A percentile compares a stretch with the other conserved stretches of the same genome.
Evolutionary conservation across 1,140 invertebrate species (phyloP).

Genomic region (Zaprionus vittiger): DNA sequence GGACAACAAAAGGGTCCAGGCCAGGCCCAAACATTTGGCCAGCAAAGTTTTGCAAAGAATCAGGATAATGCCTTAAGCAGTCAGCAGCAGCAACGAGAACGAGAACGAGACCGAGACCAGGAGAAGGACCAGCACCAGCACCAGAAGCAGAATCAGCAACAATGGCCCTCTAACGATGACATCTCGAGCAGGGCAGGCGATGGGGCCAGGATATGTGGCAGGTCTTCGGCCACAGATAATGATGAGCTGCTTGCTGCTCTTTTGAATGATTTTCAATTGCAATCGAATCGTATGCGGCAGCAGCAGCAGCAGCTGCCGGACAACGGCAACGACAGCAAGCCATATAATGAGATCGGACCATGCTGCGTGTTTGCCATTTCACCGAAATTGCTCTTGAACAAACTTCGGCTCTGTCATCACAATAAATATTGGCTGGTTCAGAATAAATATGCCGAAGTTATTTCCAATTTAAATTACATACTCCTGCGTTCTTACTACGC

Average conservation of each 20-base stretch:
- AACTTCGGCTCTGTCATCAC: constrained; percentile 81
- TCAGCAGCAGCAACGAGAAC: constrained; percentile 56
- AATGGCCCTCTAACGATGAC: constrained; percentile 77
- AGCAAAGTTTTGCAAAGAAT: constrained; percentile 78
- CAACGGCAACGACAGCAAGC: constrained; percentile 22
- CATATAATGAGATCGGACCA: constrained; percentile 63
- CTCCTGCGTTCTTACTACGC: constrained; percentile 73
- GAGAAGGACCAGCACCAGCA: background rate
- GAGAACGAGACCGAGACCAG: constrained; percentile 10
- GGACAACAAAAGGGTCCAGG: constrained; percentile 75
- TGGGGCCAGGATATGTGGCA: constrained; percentile 64
- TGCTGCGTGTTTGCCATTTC: constrained; percentile 79
- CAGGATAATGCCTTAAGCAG: constrained; percentile 83
- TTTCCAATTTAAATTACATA: constrained; percentile 84
- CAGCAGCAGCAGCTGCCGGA: constrained; percentile 6
- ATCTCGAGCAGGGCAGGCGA: constrained; percentile 46
- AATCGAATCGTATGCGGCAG: constrained; percentile 73
- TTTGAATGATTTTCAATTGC: constrained; percentile 84
- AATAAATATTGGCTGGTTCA: constrained; percentile 85
- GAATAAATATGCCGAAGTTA: constrained; percentile 84
- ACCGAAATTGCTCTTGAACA: constrained; percentile 83
- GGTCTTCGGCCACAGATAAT: constrained; percentile 77
- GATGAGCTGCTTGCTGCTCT: constrained; percentile 83
- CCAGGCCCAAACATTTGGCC: constrained; percentile 76
- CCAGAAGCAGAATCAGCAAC: constrained; percentile 44